Conservation (phyloP, 2,113 vertebrate species). For the Leptodactylus fuscus region DNA sequence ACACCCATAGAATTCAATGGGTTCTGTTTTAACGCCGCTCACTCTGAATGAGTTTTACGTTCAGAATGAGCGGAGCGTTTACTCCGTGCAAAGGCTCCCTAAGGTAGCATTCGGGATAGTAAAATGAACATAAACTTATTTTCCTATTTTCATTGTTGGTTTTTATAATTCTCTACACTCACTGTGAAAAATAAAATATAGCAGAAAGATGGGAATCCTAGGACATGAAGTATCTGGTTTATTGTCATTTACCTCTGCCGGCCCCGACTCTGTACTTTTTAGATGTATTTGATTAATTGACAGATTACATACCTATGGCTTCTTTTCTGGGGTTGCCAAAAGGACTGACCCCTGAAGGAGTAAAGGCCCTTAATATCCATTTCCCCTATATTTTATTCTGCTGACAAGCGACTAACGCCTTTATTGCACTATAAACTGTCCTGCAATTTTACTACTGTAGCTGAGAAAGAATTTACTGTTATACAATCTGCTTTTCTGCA, state of each 20-base stretch:
- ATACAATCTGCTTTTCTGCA: constrained; percentile 53
- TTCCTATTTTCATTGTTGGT: constrained; percentile 8
- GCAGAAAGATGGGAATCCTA: background rate
- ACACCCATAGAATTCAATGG: too few relatives aligned
- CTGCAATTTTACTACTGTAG: constrained; percentile 58
- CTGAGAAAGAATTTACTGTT: constrained; percentile 57
- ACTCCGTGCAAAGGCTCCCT: too few relatives aligned
- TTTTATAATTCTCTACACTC: background rate
- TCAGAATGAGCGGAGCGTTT: too few relatives aligned
- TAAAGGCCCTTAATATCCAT: constrained; percentile 57
- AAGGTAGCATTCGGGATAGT: too few relatives aligned
- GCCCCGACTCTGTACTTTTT: background rate
- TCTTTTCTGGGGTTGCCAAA: constrained; percentile 45
- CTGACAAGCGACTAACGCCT: constrained; percentile 59
- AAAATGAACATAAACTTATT: too few relatives aligned
- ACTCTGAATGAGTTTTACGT: too few relatives aligned
- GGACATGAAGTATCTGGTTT: constrained; percentile 24
- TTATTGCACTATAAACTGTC: constrained; percentile 60
- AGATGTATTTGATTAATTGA: constrained; percentile 50
- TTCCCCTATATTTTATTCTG: constrained; percentile 58
- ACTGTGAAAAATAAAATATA: background rate
- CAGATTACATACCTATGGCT: constrained; percentile 52
- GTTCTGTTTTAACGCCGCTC: too few relatives aligned
- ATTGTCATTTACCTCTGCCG: constrained; percentile 7
- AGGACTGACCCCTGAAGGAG: constrained; percentile 54